A percentile compares a stretch with the other conserved stretches of the same genome.
Conservation (phyloP, 2,113 vertebrate species). For the Stegastes partitus region DNA sequence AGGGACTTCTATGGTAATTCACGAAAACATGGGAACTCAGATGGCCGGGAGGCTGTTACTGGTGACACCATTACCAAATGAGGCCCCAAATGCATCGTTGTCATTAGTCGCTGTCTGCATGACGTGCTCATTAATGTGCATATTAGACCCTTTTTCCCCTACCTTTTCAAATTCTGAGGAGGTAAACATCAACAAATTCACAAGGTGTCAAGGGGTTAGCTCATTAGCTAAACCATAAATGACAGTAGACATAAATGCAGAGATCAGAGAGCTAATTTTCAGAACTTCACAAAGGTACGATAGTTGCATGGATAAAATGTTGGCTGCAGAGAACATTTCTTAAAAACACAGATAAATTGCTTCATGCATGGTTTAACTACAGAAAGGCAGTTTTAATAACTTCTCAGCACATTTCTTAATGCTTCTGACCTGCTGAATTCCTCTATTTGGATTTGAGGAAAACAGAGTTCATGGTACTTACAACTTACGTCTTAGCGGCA, state of each 20-base stretch:
- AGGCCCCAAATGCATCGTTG: conserved; percentile 53
- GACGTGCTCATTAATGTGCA: conserved; percentile 70
- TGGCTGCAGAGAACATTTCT: background rate
- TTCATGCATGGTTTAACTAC: background rate
- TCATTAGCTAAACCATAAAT: conserved; percentile 64
- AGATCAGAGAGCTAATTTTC: conserved; percentile 46
- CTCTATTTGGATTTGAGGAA: conserved; percentile 10
- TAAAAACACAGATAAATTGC: background rate
- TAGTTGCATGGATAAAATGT: background rate
- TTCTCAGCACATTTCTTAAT: background rate
- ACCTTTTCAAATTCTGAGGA: conserved; percentile 42
- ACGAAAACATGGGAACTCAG: background rate
- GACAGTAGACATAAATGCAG: conserved; percentile 41
- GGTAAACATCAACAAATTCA: conserved; percentile 67
- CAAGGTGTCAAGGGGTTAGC: conserved; percentile 49
- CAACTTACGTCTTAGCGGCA: no score
- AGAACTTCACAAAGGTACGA: background rate
- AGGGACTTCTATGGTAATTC: conserved; percentile 39
- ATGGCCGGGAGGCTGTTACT: conserved; percentile 32
- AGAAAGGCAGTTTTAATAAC: background rate
- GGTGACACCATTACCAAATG: conserved; percentile 53
- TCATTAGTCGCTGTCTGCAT: conserved; percentile 67
- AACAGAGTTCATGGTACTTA: background rate
- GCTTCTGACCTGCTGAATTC: background rate
- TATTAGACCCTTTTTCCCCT: conserved; percentile 18